phyloP scores from a whole-genome alignment of 2,113 vertebrate genomes.

The Melanocharis versteri region DNA sequence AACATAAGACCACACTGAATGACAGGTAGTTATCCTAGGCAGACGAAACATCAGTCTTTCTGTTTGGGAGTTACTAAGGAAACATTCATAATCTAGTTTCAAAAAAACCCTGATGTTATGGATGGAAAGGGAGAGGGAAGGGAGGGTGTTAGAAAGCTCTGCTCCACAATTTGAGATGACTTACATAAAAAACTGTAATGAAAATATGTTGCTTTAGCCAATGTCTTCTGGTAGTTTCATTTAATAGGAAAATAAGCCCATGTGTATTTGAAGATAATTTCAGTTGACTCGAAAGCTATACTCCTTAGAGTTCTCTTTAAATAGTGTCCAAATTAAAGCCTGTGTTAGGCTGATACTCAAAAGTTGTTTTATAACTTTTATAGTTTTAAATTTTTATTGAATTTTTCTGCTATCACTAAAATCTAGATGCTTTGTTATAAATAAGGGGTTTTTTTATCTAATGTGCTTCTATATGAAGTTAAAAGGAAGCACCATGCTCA shows the following conservation, averaged over 20 bases:
- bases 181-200: neutral
- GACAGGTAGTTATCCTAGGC: neutral
- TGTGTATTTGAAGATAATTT: neutral
- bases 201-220: neutral
- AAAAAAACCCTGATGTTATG: neutral
- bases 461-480: neutral
- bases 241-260: neutral
- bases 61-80: neutral
- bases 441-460: accelerated
- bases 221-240: neutral
- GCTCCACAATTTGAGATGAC: neutral
- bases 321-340: neutral
- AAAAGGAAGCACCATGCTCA: neutral
- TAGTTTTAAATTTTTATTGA: neutral
- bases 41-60: neutral
- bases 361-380: neutral
- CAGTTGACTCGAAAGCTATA: neutral
- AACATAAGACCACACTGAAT: neutral
- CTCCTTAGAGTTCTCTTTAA: neutral
- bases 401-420: neutral
- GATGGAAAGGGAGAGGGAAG: neutral
- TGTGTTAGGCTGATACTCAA: neutral
- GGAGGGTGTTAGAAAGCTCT: neutral
- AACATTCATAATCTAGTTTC: neutral
- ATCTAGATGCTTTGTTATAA: neutral